These are phyloP conservation scores for Arrhamphus sclerolepis DNA, from an alignment of 2,797 vertebrate species.

Conservation along the genomic window DNA sequence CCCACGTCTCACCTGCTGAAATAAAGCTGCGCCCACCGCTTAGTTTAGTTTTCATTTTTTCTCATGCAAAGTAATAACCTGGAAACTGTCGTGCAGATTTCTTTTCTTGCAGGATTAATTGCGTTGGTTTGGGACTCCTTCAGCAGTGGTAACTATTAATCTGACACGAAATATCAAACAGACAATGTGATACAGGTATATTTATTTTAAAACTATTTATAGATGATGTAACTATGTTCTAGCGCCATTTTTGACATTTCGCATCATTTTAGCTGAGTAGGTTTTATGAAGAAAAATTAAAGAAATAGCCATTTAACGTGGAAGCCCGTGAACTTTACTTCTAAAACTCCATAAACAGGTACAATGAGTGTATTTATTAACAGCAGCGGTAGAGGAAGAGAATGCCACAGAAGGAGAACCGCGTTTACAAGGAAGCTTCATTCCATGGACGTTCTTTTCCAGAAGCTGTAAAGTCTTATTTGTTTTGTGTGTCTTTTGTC, in stretches of 20 bases:
- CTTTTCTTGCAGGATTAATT: slow-evolving; percentile 5
- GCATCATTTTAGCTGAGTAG: slow-evolving; percentile 55
- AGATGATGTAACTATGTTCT: slow-evolving; percentile 65
- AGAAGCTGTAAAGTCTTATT: slow-evolving; percentile 63
- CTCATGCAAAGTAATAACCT: background rate
- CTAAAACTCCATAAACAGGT: slow-evolving; percentile 27
- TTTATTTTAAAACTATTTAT: slow-evolving; percentile 86
- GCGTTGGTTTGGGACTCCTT: slow-evolving; percentile 18
- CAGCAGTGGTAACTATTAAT: slow-evolving; percentile 13
- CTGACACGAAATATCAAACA: slow-evolving; percentile 56
- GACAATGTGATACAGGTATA: slow-evolving; percentile 82
- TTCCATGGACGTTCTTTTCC: slow-evolving; percentile 50
- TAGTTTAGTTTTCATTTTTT: background rate
- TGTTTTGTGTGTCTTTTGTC: slow-evolving; percentile 56
- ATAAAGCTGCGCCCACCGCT: slow-evolving; percentile 22
- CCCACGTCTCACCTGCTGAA: slow-evolving; percentile 13
- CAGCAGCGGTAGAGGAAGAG: slow-evolving; percentile 21
- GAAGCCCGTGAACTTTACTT: slow-evolving; percentile 27
- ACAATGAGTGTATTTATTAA: slow-evolving; percentile 71
- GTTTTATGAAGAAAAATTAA: slow-evolving; percentile 48
- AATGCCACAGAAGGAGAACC: background rate
- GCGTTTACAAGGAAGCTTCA: slow-evolving; percentile 65
- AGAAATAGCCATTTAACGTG: slow-evolving; percentile 29
- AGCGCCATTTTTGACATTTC: slow-evolving; percentile 58
- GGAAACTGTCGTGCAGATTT: slow-evolving; percentile 19